Conservation (phyloP, 2,888 invertebrate genomes). For the Drosophila greeni region DNA sequence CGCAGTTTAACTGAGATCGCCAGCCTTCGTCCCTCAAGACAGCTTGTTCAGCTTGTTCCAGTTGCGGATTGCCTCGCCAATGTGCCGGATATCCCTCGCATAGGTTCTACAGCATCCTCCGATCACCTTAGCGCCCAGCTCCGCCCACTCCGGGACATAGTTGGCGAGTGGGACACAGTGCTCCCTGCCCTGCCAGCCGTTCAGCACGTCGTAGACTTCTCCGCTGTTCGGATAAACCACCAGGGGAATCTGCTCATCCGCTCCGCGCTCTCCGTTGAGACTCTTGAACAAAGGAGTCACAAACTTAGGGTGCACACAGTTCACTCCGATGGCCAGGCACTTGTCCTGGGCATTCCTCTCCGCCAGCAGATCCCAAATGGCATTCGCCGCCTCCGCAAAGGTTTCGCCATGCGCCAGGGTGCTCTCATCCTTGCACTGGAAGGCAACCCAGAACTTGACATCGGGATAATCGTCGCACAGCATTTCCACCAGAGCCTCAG, state of each 20-base stretch:
- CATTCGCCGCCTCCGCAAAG: constrained; percentile 85
- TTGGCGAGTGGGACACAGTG: constrained; percentile 85
- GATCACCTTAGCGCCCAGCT: constrained; percentile 88
- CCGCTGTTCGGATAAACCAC: constrained; percentile 97
- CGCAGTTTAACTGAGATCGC: constrained; percentile 12
- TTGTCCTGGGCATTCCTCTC: constrained; percentile 83
- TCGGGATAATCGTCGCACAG: constrained; percentile 86
- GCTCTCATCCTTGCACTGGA: constrained; percentile 87
- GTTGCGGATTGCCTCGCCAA: constrained; percentile 80
- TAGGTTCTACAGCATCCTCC: constrained; percentile 96
- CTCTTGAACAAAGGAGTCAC: constrained; percentile 82
- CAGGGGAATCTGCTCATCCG: constrained; percentile 82
- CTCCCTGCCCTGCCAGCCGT: constrained; percentile 84
- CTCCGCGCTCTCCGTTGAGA: constrained; percentile 80
- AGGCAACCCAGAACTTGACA: constrained; percentile 91
- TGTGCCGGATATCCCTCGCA: constrained; percentile 88
- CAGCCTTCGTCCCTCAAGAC: constrained; percentile 11
- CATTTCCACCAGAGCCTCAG: constrained; percentile 88
- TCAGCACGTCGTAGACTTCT: constrained; percentile 74
- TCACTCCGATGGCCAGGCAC: constrained; percentile 91
- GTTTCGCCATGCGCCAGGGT: constrained; percentile 88
- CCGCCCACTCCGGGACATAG: constrained; percentile 89
- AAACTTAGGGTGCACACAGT: constrained; percentile 87
- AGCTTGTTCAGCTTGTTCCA: constrained; percentile 61
- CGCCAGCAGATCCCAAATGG: constrained; percentile 82